Evolutionary conservation across 1,140 invertebrate species (phyloP).

Genomic region (Neomicropteryx cornuta): DNA sequence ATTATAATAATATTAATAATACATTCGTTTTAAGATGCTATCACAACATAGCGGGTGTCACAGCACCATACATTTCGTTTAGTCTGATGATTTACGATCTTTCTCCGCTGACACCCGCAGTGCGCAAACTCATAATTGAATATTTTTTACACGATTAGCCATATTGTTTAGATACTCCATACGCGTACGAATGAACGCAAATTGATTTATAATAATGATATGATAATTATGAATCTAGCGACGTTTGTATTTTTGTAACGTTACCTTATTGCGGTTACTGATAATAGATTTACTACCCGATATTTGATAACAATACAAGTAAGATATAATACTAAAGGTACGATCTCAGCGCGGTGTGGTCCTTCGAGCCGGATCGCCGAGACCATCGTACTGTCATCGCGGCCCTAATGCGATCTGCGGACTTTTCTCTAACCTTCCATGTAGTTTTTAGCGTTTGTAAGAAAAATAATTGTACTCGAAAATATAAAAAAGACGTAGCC

Average conservation of each 20-base stretch:
- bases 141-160: conserved; percentile 12
- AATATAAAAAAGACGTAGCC: too few relatives aligned
- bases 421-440: too few relatives aligned
- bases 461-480: too few relatives aligned
- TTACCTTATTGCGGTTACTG: conserved; percentile 10
- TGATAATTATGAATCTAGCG: too few relatives aligned
- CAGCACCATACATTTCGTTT: conserved; percentile 5
- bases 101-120: conserved; percentile 11
- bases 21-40: conserved; percentile 4
- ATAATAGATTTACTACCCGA: conserved; percentile 2
- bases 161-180: neutral
- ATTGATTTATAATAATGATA: conserved; percentile 12
- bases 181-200: neutral
- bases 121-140: conserved; percentile 11
- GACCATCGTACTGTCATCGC: conserved; percentile 7
- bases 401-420: too few relatives aligned
- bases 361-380: neutral
- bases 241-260: conserved; percentile 18
- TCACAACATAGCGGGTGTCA: conserved; percentile 5
- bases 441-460: too few relatives aligned
- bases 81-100: conserved; percentile 4
- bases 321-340: conserved; percentile 2
- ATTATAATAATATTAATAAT: neutral
- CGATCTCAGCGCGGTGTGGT: conserved; percentile 1
- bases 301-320: neutral